A percentile compares a stretch with the other conserved stretches of the same genome.
Conservation (phyloP, 2,113 vertebrate genomes). For the Oreochromis aureus region DNA sequence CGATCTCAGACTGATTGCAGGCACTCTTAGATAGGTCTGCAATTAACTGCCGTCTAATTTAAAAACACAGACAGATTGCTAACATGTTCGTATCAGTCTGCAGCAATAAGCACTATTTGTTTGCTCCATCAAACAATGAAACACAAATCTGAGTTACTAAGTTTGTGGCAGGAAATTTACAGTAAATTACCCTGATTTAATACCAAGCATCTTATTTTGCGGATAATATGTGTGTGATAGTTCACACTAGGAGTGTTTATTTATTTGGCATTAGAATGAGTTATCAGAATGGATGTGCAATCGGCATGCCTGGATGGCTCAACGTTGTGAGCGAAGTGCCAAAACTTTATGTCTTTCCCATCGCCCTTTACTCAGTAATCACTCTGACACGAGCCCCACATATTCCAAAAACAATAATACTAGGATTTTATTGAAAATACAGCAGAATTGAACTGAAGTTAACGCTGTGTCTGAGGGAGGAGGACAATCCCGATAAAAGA, state of each 20-base stretch:
- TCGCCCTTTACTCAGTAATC: background rate
- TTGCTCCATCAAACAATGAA: too few species aligned
- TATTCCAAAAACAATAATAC: background rate
- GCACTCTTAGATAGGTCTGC: background rate
- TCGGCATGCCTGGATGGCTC: background rate
- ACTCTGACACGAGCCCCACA: background rate
- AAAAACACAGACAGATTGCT: background rate
- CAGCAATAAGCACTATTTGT: too few species aligned
- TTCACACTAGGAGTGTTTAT: background rate
- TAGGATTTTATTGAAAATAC: background rate
- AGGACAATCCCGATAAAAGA: background rate
- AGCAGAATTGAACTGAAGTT: background rate
- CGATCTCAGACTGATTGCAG: background rate
- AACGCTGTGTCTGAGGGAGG: background rate
- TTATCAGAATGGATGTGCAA: background rate
- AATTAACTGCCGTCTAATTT: background rate
- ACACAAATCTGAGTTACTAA: too few species aligned
- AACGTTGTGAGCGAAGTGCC: background rate
- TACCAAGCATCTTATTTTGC: too few species aligned
- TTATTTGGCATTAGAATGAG: background rate
- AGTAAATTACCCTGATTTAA: too few species aligned
- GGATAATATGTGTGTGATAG: background rate
- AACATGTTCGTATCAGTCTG: too few species aligned
- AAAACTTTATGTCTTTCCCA: background rate
- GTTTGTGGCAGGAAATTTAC: too few species aligned